Evolutionary conservation across 2,888 invertebrate species (phyloP).

Genomic region (Keiferia lycopersicella): DNA sequence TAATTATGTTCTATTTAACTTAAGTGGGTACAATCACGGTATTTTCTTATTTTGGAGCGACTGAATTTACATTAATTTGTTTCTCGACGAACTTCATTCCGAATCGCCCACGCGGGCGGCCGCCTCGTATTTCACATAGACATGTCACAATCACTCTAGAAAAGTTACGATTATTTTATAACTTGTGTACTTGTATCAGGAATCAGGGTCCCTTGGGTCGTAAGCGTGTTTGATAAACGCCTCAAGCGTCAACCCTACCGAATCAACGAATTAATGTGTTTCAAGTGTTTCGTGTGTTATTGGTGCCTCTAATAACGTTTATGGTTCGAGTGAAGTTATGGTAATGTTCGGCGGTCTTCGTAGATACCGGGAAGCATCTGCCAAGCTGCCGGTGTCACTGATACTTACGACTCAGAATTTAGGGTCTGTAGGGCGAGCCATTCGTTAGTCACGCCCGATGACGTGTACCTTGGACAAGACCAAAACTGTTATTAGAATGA

Average conservation of each 20-base stretch:
- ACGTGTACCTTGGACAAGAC: conserved; percentile 82
- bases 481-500: conserved; percentile 79
- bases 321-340: conserved; percentile 72
- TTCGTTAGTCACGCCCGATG: conserved; percentile 81
- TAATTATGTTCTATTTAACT: conserved; percentile 33
- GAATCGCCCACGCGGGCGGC: conserved; percentile 51
- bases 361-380: conserved; percentile 57
- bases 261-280: conserved; percentile 74
- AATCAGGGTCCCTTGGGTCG: conserved; percentile 56
- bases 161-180: conserved; percentile 58
- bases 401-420: conserved; percentile 81
- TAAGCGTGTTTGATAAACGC: conserved; percentile 60
- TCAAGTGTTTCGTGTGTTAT: conserved; percentile 70
- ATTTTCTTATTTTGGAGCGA: conserved; percentile 35
- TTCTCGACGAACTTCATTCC: conserved; percentile 49
- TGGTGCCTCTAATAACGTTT: conserved; percentile 77
- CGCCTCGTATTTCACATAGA: conserved; percentile 47
- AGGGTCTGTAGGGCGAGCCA: conserved; percentile 82
- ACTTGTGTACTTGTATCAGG: conserved; percentile 52
- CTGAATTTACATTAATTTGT: conserved; percentile 48
- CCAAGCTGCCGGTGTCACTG: conserved; percentile 53
- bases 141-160: conserved; percentile 48
- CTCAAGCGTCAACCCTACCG: conserved; percentile 63
- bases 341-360: conserved; percentile 72
- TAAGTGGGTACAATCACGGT: conserved; percentile 30